These are phyloP conservation scores for Seriola rivoliana DNA, from an alignment of 2,113 vertebrate genomes.

Conservation along the genomic window DNA sequence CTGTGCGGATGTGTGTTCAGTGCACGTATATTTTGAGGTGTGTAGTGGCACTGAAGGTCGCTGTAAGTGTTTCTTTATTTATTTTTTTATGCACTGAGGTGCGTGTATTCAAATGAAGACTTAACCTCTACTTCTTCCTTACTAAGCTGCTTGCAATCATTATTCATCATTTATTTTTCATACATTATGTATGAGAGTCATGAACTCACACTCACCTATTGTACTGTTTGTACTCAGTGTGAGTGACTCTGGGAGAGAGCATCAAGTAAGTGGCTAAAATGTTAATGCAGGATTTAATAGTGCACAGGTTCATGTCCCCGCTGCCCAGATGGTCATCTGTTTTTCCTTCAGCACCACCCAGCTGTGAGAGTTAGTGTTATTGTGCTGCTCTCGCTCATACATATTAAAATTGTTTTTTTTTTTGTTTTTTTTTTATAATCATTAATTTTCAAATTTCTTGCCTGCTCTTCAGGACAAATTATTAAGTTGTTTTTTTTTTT, in stretches of 20 bases:
- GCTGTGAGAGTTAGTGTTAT: neutral
- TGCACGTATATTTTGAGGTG: neutral
- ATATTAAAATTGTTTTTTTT: neutral
- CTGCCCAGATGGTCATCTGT: conserved; percentile 22
- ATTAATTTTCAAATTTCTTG: neutral
- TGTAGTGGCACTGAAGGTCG: conserved; percentile 8
- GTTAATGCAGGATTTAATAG: conserved; percentile 60
- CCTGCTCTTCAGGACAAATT: neutral
- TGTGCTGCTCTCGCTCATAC: neutral
- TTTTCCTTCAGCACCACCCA: conserved; percentile 4
- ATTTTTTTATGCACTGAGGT: conserved; percentile 1
- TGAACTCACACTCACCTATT: conserved; percentile 65
- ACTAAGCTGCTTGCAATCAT: conserved; percentile 51
- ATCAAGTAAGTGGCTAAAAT: conserved; percentile 59
- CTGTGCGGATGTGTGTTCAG: neutral
- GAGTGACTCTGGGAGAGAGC: conserved; percentile 44
- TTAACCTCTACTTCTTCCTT: conserved; percentile 39
- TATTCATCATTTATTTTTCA: conserved; percentile 68
- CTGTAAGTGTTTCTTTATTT: neutral
- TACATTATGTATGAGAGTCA: conserved; percentile 69
- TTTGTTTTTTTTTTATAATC: neutral
- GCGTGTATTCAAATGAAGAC: conserved; percentile 7
- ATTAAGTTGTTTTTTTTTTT: neutral
- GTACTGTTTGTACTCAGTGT: conserved; percentile 57
- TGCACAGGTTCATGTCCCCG: conserved; percentile 26